Evolutionary conservation across 2,888 invertebrate genomes (phyloP).

Genomic region (Norana najaformis): DNA sequence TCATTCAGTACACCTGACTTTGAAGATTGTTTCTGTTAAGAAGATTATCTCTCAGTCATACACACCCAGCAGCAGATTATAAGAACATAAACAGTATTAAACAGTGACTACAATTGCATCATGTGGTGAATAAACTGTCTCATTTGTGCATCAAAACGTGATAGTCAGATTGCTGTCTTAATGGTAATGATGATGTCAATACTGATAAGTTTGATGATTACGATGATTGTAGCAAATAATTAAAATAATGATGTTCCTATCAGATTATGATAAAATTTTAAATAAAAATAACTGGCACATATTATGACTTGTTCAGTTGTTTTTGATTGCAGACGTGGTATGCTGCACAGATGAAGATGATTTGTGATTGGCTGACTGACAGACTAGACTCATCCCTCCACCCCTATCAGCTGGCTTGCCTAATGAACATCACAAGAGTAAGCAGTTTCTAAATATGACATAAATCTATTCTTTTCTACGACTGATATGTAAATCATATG

Average conservation of each 20-base stretch:
- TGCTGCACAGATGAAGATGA: conserved; percentile 86
- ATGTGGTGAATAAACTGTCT: background rate
- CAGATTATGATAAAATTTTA: background rate
- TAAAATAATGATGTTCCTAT: background rate
- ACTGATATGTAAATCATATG: background rate
- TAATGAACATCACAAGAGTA: conserved; percentile 90
- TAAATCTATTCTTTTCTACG: background rate
- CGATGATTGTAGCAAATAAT: background rate
- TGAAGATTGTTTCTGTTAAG: background rate
- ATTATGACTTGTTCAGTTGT: background rate
- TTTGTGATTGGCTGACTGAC: conserved; percentile 91
- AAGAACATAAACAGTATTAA: background rate
- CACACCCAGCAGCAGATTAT: background rate
- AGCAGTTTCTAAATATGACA: conserved; percentile 37
- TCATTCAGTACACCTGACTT: conserved; percentile 48
- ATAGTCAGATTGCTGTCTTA: background rate
- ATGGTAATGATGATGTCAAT: background rate
- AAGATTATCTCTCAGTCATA: background rate
- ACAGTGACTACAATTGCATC: background rate
- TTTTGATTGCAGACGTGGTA: conserved; percentile 81
- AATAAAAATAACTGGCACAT: background rate
- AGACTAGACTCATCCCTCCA: conserved; percentile 89
- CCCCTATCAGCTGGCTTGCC: conserved; percentile 94
- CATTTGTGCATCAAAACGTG: background rate
- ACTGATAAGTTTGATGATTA: background rate